Evolutionary conservation across 2,113 vertebrate species (phyloP).

Genomic region (Chloropsis hardwickii): DNA sequence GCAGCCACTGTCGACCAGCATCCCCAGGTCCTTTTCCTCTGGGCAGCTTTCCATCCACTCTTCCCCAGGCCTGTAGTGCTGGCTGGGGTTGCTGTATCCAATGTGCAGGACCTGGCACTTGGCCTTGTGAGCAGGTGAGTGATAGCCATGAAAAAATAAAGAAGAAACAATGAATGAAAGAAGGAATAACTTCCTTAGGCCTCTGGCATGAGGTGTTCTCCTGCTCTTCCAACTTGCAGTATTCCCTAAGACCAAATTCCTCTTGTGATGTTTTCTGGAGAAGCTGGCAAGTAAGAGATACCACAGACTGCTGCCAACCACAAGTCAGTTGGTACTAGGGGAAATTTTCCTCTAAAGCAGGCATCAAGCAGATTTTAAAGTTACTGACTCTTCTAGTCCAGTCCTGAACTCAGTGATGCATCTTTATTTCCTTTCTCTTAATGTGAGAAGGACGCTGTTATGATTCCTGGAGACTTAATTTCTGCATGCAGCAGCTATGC

Average conservation of each 20-base stretch:
- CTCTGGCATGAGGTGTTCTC: neutral
- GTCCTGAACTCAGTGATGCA: neutral
- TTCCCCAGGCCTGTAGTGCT: accelerated
- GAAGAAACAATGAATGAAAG: neutral
- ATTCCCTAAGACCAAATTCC: neutral
- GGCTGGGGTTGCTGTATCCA: neutral
- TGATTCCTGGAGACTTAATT: neutral
- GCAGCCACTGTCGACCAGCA: neutral
- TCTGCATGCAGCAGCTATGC: neutral
- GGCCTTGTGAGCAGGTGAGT: neutral
- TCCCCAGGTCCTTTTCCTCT: neutral
- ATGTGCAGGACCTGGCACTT: neutral
- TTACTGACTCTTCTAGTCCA: neutral
- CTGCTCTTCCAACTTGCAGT: neutral
- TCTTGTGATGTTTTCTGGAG: neutral
- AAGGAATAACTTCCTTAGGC: neutral
- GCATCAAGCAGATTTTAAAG: neutral
- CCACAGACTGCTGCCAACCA: neutral
- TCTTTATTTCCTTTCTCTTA: neutral
- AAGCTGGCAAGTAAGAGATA: neutral
- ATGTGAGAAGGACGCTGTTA: neutral
- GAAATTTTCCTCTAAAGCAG: neutral
- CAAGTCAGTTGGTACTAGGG: neutral
- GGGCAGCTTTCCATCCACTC: neutral
- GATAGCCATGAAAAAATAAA: neutral